Evolutionary conservation across 1,140 invertebrate genomes (phyloP).

Genomic region (Belonocnema kinseyi): DNA sequence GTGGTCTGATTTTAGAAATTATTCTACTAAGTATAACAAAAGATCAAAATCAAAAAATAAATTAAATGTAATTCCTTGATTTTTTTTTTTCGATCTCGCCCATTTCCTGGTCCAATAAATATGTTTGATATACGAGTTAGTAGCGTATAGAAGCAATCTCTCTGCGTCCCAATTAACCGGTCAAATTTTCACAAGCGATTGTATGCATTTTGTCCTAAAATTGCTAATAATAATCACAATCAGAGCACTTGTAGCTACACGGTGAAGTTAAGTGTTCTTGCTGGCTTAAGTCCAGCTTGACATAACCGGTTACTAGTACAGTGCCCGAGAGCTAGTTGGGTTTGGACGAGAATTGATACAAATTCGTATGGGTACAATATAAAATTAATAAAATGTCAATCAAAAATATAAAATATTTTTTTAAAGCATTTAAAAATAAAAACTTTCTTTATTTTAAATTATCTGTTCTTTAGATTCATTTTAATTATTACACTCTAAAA

Average conservation of each 20-base stretch:
- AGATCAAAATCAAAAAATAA: no score
- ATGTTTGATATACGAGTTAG: not conserved
- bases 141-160: not conserved
- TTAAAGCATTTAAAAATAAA: no score
- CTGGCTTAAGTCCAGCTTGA: slow-evolving; percentile 4
- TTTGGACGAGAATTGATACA: not conserved
- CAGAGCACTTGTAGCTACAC: slow-evolving; percentile 29
- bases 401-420: no score
- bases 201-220: not conserved
- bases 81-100: no score
- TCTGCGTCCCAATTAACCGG: not conserved
- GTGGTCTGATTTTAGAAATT: no score
- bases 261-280: slow-evolving; percentile 3
- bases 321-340: not conserved
- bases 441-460: no score
- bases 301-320: slow-evolving; percentile 15
- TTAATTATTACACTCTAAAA: no score
- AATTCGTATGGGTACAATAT: not conserved
- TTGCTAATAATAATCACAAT: slow-evolving; percentile 41
- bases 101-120: no score
- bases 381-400: not conserved
- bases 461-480: no score
- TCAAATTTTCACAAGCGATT: not conserved
- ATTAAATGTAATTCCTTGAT: no score
- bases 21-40: no score